Evolutionary conservation across 37 sponge, comb jelly and placozoan genomes (phyloP), one percentile per base, ranked within the genome.

Genomic region (Mnemiopsis leidyi): DNA sequence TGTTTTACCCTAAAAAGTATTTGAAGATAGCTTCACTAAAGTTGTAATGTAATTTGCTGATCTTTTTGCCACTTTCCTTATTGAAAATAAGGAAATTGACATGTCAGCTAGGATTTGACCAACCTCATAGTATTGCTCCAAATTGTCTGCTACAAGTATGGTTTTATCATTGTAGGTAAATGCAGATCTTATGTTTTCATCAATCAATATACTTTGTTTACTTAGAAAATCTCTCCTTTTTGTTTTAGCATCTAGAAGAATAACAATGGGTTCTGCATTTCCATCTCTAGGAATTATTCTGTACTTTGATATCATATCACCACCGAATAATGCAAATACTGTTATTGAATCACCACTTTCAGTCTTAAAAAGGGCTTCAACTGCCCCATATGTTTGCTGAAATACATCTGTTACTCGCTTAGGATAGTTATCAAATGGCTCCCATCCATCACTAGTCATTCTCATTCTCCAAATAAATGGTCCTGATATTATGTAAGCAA

Each of bases 121-220:
- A 34, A 77, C 79, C 79, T 77, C 79, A 77, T 33, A 77, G 36
- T 32, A 77, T 21, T 5, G 30, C 18, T 77, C 3, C 79, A 77
- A 16, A 36, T 34, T 20, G 1, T 77, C 79, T 34, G 79, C 79
- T 32, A 77, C 79, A 21, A 77, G 35, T 16, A 77, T 34, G 33
- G 79, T 77, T 77, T 34, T 77, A 32, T 77, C 79, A 21, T 20
- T 20, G 33, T 33, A 32, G 30, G 26, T 26, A 18, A 77, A 77
- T 28, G 79, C 79, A 20, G 79, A 33, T 77, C 33, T 77, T 5
- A 77, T 77, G 1, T 28, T 32, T 31, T 34, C 9, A 18, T 77
- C 35, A 32, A 77, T 48, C 13, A 13, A 18, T 18, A 13, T 48
- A 5, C 13, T 48, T 48, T 13, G 9, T 48, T 48, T 48, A 48